phyloP scores from a whole-genome alignment of 1,140 invertebrate genomes.

The Ceratoteleas bidentatus region DNA sequence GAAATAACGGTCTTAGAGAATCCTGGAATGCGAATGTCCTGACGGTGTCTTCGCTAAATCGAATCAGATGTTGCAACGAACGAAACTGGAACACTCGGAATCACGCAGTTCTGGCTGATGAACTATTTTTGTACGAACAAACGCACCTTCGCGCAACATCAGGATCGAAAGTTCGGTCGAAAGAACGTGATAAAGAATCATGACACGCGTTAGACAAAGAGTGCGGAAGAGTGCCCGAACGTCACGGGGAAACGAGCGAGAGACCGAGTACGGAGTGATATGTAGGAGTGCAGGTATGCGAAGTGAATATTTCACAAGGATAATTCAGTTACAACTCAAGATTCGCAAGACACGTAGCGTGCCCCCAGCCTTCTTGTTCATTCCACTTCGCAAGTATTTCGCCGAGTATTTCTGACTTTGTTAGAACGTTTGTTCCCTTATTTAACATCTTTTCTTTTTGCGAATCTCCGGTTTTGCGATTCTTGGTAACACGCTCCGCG shows the following conservation, averaged over 20 bases:
- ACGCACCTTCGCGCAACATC: too few species aligned
- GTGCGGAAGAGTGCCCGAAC: conserved; percentile 49
- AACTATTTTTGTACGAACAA: too few species aligned
- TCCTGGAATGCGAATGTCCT: too few species aligned
- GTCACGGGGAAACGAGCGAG: conserved; percentile 58
- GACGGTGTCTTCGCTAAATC: too few species aligned
- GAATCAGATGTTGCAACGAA: too few species aligned
- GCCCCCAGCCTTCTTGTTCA: conserved; percentile 65
- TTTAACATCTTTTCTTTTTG: conserved; percentile 73
- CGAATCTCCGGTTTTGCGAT: conserved; percentile 63
- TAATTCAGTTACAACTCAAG: conserved; percentile 79
- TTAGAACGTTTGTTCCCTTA: conserved; percentile 79
- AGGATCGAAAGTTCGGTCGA: conserved; percentile 17
- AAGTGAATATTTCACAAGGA: conserved; percentile 80
- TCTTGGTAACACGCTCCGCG: conserved; percentile 29
- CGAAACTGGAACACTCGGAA: too few species aligned
- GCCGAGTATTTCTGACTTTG: conserved; percentile 78
- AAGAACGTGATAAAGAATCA: conserved; percentile 50
- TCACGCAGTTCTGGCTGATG: too few species aligned
- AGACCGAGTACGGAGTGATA: conserved; percentile 73
- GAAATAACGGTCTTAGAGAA: too few species aligned
- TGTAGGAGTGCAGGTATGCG: conserved; percentile 77
- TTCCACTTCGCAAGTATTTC: conserved; percentile 71
- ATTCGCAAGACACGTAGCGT: conserved; percentile 77
- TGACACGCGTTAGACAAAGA: conserved; percentile 57